Conservation (phyloP, 2,888 invertebrate species). For the Leucoma salicis region DNA sequence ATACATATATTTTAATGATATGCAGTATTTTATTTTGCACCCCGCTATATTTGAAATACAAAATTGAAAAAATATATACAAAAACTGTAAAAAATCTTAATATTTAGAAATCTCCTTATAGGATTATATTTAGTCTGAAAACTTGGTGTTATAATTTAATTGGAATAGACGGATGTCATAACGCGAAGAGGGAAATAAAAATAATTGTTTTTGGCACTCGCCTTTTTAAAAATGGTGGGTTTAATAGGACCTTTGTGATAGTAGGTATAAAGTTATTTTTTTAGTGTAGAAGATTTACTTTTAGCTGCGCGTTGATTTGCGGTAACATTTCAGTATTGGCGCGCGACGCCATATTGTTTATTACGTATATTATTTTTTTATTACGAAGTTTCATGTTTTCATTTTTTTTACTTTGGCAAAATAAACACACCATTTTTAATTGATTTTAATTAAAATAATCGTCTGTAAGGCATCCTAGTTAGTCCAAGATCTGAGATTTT, state of each 20-base stretch:
- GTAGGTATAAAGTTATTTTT: too few relatives aligned
- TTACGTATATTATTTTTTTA: too few relatives aligned
- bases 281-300: too few relatives aligned
- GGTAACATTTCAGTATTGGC: too few relatives aligned
- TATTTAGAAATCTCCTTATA: slow-evolving; percentile 65
- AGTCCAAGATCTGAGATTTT: slow-evolving; percentile 24
- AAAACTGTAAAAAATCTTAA: slow-evolving; percentile 50
- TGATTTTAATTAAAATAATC: slow-evolving; percentile 19
- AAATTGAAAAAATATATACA: slow-evolving; percentile 34
- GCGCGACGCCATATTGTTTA: too few relatives aligned
- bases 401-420: too few relatives aligned
- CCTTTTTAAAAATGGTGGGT: slow-evolving; percentile 25
- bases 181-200: slow-evolving; percentile 29
- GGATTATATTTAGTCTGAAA: slow-evolving; percentile 64
- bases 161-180: slow-evolving; percentile 55
- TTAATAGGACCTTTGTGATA: too few relatives aligned
- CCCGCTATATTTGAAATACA: slow-evolving; percentile 25
- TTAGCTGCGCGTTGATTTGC: too few relatives aligned
- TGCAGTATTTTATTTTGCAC: slow-evolving; percentile 3
- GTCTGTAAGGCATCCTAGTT: slow-evolving; percentile 31
- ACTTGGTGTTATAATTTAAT: slow-evolving; percentile 69
- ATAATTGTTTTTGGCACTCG: slow-evolving; percentile 45
- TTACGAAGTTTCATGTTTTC: too few relatives aligned
- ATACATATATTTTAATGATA: slow-evolving; percentile 4
- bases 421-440: slow-evolving; percentile 25